These are phyloP conservation scores for Hipparchia semele DNA, from an alignment of 2,888 invertebrate species.

Conservation along the genomic window DNA sequence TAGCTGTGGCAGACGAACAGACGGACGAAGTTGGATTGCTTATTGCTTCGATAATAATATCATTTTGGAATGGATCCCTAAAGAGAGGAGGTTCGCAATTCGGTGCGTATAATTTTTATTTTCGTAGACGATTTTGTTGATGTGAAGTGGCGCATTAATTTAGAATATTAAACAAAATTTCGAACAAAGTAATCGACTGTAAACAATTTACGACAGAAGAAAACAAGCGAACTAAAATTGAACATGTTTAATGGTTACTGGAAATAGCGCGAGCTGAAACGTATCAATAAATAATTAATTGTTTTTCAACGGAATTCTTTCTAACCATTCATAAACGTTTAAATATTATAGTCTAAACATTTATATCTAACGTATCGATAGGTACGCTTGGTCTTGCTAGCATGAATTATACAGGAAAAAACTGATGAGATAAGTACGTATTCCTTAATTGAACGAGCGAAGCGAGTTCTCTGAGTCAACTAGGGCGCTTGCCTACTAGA, in stretches of 20 bases:
- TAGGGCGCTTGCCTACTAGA: too few species aligned
- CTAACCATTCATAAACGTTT: too few species aligned
- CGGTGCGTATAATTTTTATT: background rate
- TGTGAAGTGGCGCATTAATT: background rate
- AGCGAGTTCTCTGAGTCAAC: too few species aligned
- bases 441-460: too few species aligned
- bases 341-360: too few species aligned
- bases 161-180: constrained; percentile 12
- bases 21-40: too few species aligned
- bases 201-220: constrained; percentile 4
- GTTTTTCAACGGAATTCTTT: background rate
- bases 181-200: constrained; percentile 4
- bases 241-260: background rate
- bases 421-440: too few species aligned
- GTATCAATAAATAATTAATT: background rate
- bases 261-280: constrained; percentile 8
- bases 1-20: too few species aligned
- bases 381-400: too few species aligned
- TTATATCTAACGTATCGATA: too few species aligned
- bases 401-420: too few species aligned
- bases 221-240: constrained; percentile 8
- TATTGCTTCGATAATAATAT: background rate
- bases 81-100: too few species aligned
- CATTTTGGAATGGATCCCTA: background rate
- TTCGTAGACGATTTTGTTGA: background rate